Evolutionary conservation across 2,888 invertebrate genomes (phyloP).

Genomic region (Melanostoma mellinum): DNA sequence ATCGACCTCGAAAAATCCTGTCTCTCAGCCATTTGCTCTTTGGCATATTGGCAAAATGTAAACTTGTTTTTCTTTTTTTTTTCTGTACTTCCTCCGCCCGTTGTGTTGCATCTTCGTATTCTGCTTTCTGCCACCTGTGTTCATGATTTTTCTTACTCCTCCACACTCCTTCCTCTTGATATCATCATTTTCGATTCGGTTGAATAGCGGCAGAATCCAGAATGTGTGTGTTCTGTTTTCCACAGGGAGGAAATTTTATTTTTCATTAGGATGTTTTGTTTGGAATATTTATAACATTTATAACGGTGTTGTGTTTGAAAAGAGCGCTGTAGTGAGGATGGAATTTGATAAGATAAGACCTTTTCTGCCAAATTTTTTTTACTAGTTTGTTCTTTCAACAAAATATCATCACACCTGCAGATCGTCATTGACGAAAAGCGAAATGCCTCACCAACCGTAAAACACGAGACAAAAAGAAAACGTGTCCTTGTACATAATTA

Average conservation of each 20-base stretch:
- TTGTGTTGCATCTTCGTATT: neutral
- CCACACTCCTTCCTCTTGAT: neutral
- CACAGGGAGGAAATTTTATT: slow-evolving; percentile 54
- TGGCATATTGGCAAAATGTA: slow-evolving; percentile 61
- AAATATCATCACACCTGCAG: slow-evolving; percentile 66
- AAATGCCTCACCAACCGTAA: neutral
- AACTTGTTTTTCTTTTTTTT: slow-evolving; percentile 6
- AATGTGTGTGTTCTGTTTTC: neutral
- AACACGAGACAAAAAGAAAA: slow-evolving; percentile 38
- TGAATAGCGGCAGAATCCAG: too few species aligned
- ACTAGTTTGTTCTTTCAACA: slow-evolving; percentile 49
- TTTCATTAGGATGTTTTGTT: slow-evolving; percentile 69
- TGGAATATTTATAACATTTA: slow-evolving; percentile 55
- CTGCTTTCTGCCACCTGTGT: slow-evolving; percentile 12
- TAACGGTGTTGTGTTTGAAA: slow-evolving; percentile 40
- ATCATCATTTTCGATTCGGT: neutral
- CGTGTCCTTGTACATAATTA: slow-evolving; percentile 32
- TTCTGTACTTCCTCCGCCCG: slow-evolving; percentile 1
- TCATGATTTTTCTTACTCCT: neutral
- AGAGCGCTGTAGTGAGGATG: slow-evolving; percentile 5
- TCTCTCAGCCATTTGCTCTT: slow-evolving; percentile 56
- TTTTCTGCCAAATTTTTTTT: slow-evolving; percentile 46
- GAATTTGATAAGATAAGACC: neutral
- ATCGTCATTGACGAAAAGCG: slow-evolving; percentile 3
- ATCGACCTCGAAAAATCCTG: slow-evolving; percentile 10